Evolutionary conservation across 2,888 invertebrate genomes (phyloP).

Genomic region (Calameuta filiformis): DNA sequence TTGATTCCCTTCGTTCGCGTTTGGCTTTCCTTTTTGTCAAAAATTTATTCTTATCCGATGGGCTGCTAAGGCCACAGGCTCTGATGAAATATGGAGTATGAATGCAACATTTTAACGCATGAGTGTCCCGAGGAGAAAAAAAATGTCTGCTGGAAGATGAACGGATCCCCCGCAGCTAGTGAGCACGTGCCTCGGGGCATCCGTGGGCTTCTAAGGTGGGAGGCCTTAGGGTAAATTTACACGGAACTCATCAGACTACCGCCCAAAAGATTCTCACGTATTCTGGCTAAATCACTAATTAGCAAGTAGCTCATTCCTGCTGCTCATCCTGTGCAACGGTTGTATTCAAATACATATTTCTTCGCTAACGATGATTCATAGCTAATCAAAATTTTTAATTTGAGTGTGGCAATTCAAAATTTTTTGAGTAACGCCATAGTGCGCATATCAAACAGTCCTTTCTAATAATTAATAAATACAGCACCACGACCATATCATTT

Average conservation of each 20-base stretch:
- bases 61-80: not conserved
- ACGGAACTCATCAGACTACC: not conserved
- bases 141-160: conserved; percentile 27
- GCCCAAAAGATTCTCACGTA: not conserved
- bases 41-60: not conserved
- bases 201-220: conserved; percentile 26
- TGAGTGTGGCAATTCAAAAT: not conserved
- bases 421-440: not conserved
- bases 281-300: not conserved
- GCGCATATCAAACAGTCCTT: too few species aligned
- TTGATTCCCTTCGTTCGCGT: not conserved
- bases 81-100: conserved; percentile 43
- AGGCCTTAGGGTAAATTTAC: conserved; percentile 18
- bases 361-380: not conserved
- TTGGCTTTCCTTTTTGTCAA: not conserved
- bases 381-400: not conserved
- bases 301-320: not conserved
- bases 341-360: not conserved
- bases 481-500: not conserved
- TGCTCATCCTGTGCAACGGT: not conserved
- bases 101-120: conserved; percentile 39
- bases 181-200: conserved; percentile 50
- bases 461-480: not conserved
- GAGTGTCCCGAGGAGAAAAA: conserved; percentile 29
- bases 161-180: conserved; percentile 46